These are phyloP conservation scores for Smittia aterrima DNA, from an alignment of 2,888 invertebrate genomes.

Conservation along the genomic window DNA sequence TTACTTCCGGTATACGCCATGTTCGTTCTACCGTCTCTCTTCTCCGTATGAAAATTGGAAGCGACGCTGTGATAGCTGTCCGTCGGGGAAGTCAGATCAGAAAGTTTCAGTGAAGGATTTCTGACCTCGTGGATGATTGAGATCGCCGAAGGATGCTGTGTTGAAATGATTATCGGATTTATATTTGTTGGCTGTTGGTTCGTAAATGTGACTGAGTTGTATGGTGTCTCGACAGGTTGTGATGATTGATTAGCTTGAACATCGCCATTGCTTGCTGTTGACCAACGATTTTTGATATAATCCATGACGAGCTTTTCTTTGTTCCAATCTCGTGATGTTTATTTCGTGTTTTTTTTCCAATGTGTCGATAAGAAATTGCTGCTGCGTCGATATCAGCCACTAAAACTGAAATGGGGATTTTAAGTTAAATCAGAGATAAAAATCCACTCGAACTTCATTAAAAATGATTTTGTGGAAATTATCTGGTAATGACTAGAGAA, in stretches of 20 bases:
- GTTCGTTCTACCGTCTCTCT: conserved; percentile 22
- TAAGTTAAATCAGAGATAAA: neutral
- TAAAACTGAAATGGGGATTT: neutral
- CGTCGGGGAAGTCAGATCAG: conserved; percentile 16
- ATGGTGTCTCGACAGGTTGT: neutral
- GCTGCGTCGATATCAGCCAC: neutral
- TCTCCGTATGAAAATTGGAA: neutral
- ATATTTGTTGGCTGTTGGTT: neutral
- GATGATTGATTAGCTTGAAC: neutral
- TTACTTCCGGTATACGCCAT: conserved; percentile 18
- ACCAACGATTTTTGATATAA: neutral
- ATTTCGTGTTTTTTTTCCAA: neutral
- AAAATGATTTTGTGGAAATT: neutral
- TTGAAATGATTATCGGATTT: conserved; percentile 21
- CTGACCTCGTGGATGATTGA: conserved; percentile 1
- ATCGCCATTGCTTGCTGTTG: neutral
- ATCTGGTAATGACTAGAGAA: neutral
- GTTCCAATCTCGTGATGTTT: neutral
- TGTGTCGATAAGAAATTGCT: neutral
- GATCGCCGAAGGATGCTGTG: neutral
- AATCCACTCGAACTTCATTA: neutral
- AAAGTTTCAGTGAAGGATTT: neutral
- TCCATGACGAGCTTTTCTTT: too few species aligned
- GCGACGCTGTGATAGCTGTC: conserved; percentile 33
- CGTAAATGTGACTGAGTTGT: conserved; percentile 21